Evolutionary conservation across 2,797 vertebrate species (phyloP).

Genomic region (Anomalospiza imberbis): DNA sequence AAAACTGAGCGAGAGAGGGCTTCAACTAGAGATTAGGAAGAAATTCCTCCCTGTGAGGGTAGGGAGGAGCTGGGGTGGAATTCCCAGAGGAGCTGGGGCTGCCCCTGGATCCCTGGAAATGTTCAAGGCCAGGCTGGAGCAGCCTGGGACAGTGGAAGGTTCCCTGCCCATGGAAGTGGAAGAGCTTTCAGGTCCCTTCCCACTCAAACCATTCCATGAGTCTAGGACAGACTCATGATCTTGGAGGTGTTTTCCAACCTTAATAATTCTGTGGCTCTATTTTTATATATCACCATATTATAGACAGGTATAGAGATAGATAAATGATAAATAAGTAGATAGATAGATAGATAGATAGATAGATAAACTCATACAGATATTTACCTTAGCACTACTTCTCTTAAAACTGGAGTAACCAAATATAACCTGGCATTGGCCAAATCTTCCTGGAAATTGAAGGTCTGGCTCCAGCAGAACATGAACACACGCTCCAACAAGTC

Average conservation of each 20-base stretch:
- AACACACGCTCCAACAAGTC: neutral
- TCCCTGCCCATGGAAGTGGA: neutral
- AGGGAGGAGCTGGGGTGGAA: neutral
- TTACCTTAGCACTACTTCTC: neutral
- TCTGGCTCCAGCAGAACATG: neutral
- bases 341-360: neutral
- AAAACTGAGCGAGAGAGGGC: fast-evolving
- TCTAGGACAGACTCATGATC: neutral
- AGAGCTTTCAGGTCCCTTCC: neutral
- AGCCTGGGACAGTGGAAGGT: fast-evolving
- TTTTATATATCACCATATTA: neutral
- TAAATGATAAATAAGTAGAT: neutral
- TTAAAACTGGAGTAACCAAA: neutral
- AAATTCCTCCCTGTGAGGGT: neutral
- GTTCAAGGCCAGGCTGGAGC: neutral
- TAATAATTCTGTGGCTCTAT: neutral
- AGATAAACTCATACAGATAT: neutral
- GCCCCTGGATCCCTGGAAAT: neutral
- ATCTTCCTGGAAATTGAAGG: neutral
- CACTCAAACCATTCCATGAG: neutral
- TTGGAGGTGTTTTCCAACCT: neutral
- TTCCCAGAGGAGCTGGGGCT: neutral
- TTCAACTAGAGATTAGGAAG: neutral
- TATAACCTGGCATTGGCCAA: neutral
- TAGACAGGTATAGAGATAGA: neutral